A percentile compares a stretch with the other conserved stretches of the same genome.
Evolutionary conservation across 2,113 vertebrate genomes (phyloP).

Genomic region (Serilophus lunatus): DNA sequence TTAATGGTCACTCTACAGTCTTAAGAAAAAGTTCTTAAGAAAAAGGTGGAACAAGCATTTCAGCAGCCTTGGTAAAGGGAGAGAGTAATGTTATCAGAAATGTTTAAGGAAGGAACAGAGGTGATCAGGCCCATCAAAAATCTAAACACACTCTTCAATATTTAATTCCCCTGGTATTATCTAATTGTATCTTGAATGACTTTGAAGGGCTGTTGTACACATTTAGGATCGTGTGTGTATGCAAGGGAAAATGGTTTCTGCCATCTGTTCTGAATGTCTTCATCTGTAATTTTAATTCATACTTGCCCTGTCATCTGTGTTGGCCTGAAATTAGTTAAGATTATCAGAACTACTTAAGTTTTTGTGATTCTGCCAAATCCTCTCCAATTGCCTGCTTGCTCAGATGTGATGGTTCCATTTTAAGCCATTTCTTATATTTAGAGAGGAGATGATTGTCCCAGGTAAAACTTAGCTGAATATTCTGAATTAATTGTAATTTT

Average conservation of each 20-base stretch:
- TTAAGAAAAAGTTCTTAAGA: too few species aligned
- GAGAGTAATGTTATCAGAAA: not conserved
- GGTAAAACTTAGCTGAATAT: not conserved
- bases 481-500: not conserved
- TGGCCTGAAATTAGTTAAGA: slow-evolving; percentile 47
- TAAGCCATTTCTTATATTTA: not conserved
- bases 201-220: slow-evolving; percentile 41
- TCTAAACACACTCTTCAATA: slow-evolving; percentile 2
- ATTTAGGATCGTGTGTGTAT: not conserved
- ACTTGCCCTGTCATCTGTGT: slow-evolving; percentile 55
- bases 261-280: slow-evolving; percentile 57
- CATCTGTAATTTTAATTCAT: slow-evolving; percentile 66
- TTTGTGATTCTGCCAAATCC: slow-evolving; percentile 48
- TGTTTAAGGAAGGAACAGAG: not conserved
- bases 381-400: not conserved
- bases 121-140: not conserved
- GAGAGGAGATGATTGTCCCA: not conserved
- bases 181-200: slow-evolving; percentile 47
- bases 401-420: not conserved
- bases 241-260: slow-evolving; percentile 12
- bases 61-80: not conserved
- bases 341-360: slow-evolving; percentile 52
- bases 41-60: not conserved
- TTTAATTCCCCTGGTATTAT: slow-evolving; percentile 40
- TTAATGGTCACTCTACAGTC: not conserved